Evolutionary conservation across 1,140 invertebrate species (phyloP), one percentile per base, ranked within the genome.

Genomic region (Cecropterus lyciades): DNA sequence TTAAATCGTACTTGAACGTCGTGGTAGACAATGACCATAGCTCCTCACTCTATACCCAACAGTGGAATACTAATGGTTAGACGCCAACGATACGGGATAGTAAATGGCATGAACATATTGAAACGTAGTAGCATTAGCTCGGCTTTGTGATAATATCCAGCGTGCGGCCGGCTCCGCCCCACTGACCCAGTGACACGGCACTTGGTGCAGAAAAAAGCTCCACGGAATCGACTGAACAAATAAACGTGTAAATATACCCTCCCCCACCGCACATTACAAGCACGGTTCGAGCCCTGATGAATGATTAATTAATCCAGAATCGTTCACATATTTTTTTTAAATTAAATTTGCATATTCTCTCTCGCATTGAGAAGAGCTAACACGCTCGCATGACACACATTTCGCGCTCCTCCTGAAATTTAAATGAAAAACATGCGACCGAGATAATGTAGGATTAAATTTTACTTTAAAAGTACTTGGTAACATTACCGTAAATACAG

Each of bases 141-240:
- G 62, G 69, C 72, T 77, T 75, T 79, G 72, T 74, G 69, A 75
- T 72, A 70, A 68, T 73, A 73, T 79, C 74, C 73, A 71, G 75
- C 55, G 64, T 51, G 49, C 46, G 71, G 68, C 68, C 64, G 63
- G 67, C 67, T 81, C 72, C 79, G 81, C 52, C 79, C 83, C 57
- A 85, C 77, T 85, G 77, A 87, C 85, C 83, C 70, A 84, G 72
- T 85, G 78, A 84, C 83, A 82, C 76, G 67, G 49, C 55, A 62
- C 65, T 40, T 45, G 67, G 70, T 72, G 76, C 77, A 77, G 20
- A 79, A 46, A 57, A 80, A 80, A n/a, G 66, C 79, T 69, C 70
- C 65, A 67, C 66, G 72, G 67, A 70, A 73, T 79, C 66, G 68
- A 66, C 73, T 68, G 72, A 75, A 81, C 77, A 82, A 80, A 84